A percentile compares a stretch with the other conserved stretches of the same genome.
phyloP scores from a whole-genome alignment of 2,888 invertebrate species.

The Phasia obesa region DNA sequence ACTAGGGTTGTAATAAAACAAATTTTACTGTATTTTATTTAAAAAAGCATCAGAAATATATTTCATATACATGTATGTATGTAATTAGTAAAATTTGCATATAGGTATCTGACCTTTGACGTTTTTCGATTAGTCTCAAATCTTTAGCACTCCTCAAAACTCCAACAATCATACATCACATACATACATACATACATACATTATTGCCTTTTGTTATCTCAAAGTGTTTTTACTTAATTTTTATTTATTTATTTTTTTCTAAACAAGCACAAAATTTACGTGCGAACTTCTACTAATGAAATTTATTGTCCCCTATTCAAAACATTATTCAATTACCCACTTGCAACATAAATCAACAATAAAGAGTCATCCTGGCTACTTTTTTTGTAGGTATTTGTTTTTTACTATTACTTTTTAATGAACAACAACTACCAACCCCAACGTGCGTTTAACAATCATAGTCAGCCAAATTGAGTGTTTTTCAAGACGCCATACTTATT shows the following conservation, averaged over 20 bases:
- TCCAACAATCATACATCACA: too few relatives aligned
- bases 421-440: slow-evolving; percentile 69
- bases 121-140: too few relatives aligned
- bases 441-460: too few relatives aligned
- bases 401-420: neutral
- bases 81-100: too few relatives aligned
- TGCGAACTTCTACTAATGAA: slow-evolving; percentile 77
- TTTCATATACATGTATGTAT: too few relatives aligned
- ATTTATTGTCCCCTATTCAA: slow-evolving; percentile 76
- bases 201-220: neutral
- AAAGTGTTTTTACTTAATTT: slow-evolving; percentile 2
- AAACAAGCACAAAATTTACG: slow-evolving; percentile 68
- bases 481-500: slow-evolving; percentile 70
- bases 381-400: slow-evolving; percentile 14
- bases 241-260: slow-evolving; percentile 27
- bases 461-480: slow-evolving; percentile 29
- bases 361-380: slow-evolving; percentile 47
- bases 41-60: too few relatives aligned
- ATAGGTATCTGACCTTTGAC: too few relatives aligned
- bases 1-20: too few relatives aligned
- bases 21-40: too few relatives aligned
- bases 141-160: too few relatives aligned
- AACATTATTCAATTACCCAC: slow-evolving; percentile 81
- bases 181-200: too few relatives aligned
- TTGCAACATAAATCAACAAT: slow-evolving; percentile 72